Evolutionary conservation across 2,113 vertebrate species (phyloP).

Genomic region (Anoplopoma fimbria): DNA sequence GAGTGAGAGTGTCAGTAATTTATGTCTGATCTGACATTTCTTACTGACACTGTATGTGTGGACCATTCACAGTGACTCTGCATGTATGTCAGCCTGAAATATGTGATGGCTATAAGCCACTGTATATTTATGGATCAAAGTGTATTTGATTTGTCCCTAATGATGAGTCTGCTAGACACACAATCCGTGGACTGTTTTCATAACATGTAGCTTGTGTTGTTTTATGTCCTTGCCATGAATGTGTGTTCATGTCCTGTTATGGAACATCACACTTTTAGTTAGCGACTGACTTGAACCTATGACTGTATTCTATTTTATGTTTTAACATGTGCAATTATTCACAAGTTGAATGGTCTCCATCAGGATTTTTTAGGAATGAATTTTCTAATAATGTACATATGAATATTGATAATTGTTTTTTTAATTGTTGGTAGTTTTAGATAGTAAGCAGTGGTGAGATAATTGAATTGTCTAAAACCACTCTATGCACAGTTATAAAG

Average conservation of each 20-base stretch:
- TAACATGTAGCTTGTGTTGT: conserved; percentile 56
- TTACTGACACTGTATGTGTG: conserved; percentile 86
- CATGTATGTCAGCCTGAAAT: conserved; percentile 54
- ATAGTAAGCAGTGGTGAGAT: not conserved
- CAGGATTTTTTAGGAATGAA: conserved; percentile 12
- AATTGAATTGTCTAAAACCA: not conserved
- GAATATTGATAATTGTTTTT: not conserved
- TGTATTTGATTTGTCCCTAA: conserved; percentile 57
- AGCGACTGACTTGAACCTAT: conserved; percentile 42
- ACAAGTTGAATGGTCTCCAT: conserved; percentile 8
- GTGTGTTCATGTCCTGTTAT: conserved; percentile 43
- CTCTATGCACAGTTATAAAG: conserved; percentile 26
- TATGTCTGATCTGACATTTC: conserved; percentile 77
- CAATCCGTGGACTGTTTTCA: conserved; percentile 51
- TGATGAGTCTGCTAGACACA: conserved; percentile 69
- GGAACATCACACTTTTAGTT: conserved; percentile 15
- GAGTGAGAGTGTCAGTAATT: not conserved
- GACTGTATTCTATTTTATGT: conserved; percentile 11
- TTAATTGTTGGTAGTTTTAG: conserved; percentile 24
- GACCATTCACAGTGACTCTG: conserved; percentile 80
- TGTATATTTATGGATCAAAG: conserved; percentile 64
- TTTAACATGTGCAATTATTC: conserved; percentile 35
- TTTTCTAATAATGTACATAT: conserved; percentile 39
- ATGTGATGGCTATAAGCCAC: conserved; percentile 49
- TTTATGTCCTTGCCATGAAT: conserved; percentile 57